Evolutionary conservation across 2,113 vertebrate genomes (phyloP), one percentile per base, ranked within the genome.

Genomic region (Gadus macrocephalus): DNA sequence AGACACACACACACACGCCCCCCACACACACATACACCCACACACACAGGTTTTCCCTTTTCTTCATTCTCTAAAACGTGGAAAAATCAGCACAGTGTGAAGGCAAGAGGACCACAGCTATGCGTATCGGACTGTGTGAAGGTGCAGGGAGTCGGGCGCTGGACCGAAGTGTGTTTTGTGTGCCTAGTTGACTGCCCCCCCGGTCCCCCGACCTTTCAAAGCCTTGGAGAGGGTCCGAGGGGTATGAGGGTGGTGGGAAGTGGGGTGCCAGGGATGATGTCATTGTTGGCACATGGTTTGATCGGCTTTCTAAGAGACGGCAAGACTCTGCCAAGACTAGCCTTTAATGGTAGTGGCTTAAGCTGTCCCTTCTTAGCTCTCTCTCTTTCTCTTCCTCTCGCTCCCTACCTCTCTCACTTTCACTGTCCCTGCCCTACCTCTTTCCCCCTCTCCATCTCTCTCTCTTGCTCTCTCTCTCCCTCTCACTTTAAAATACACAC

Each of bases 281-380:
- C 85, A 89, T 78, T 5, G 62, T 81, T 87, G 86, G 88, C 86
- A 70, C 35, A 9, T 66, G 53, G 73, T 66, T 76, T 61, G 70
- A 65, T 16, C n/a, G 56, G 78, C 73, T 72, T 49, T 84, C 85
- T 67, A 79, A 81, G 81, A 87, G 74, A 88, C 76, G 8, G 22
- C 38, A 72, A 81, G 78, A 63, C 81, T 78, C 75, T 81, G 82
- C 85, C 85, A 82, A 82, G 61, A 71, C 68, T 67, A 74, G 72
- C 74, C 63, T 78, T 73, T 78, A 81, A 55, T 66, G 71, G 66
- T 64, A 66, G 67, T 73, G 59, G 66, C 67, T 70, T 70, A 68
- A 17, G 20, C 64, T 70, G 15, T 58, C 15, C 53, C 53, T 55
- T 16, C 31, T 35, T 15, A 14, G 71, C 71, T 81, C 68, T 75